Conservation (phyloP, 2,888 invertebrate species). For the Drosophila affinis region DNA sequence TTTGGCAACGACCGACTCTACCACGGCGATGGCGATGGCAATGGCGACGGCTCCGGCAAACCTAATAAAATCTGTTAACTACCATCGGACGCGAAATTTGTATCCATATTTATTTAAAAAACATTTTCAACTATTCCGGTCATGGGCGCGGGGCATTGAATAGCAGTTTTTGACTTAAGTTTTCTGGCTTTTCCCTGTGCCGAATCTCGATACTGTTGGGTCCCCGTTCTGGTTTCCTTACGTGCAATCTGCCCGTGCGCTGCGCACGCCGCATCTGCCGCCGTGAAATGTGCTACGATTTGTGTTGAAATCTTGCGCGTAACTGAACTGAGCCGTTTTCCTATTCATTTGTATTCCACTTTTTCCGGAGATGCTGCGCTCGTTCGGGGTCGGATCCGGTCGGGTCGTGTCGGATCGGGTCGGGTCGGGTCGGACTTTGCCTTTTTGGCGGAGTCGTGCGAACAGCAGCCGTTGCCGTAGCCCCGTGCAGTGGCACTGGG, state of each 20-base stretch:
- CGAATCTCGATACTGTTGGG: constrained; percentile 46
- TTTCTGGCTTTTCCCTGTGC: constrained; percentile 31
- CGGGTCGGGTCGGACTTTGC: constrained; percentile 3
- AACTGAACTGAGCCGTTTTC: constrained; percentile 61
- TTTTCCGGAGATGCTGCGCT: constrained; percentile 25
- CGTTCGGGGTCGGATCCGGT: constrained; percentile 39
- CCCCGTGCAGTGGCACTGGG: constrained; percentile 65
- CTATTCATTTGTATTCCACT: constrained; percentile 21
- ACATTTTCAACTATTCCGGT: not conserved
- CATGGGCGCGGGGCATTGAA: not conserved
- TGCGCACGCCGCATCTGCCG: constrained; percentile 70
- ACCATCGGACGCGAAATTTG: not conserved
- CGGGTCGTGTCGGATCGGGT: constrained; percentile 4
- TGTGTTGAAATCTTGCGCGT: constrained; percentile 78
- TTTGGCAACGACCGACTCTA: constrained; percentile 15
- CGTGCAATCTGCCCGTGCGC: constrained; percentile 54
- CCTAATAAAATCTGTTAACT: not conserved
- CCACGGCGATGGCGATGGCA: not conserved
- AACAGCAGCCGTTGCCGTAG: constrained; percentile 31
- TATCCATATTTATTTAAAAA: not conserved
- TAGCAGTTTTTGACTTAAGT: constrained; percentile 7
- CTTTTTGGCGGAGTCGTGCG: not conserved
- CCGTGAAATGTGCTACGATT: constrained; percentile 67
- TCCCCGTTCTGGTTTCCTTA: constrained; percentile 39
- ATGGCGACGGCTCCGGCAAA: not conserved